Conservation (phyloP, 2,888 invertebrate species). For the Nysson spinosus region DNA sequence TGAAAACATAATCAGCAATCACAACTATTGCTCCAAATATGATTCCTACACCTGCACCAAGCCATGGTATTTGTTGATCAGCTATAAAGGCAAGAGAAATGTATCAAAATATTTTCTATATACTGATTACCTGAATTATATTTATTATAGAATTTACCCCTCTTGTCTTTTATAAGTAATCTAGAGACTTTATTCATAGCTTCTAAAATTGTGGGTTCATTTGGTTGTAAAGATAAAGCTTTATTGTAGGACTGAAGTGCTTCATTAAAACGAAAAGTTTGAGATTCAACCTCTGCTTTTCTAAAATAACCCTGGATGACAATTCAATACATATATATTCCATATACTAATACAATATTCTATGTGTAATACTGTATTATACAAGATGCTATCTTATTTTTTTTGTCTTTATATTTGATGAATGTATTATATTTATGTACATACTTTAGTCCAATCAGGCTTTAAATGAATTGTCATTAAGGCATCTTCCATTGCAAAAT, state of each 20-base stretch:
- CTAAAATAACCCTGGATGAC: constrained; percentile 83
- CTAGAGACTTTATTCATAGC: constrained; percentile 82
- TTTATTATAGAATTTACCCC: constrained; percentile 79
- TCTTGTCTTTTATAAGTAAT: constrained; percentile 81
- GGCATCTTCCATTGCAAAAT: constrained; percentile 88
- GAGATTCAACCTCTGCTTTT: constrained; percentile 85
- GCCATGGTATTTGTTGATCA: constrained; percentile 86
- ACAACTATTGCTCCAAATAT: constrained; percentile 84
- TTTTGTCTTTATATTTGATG: not conserved
- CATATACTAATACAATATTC: constrained; percentile 6
- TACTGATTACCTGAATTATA: not conserved
- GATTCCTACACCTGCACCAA: constrained; percentile 86
- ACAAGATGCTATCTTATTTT: too few species aligned
- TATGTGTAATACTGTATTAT: too few species aligned
- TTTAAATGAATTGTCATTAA: constrained; percentile 85
- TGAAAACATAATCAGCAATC: constrained; percentile 83
- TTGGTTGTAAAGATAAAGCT: constrained; percentile 83
- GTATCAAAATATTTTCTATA: constrained; percentile 4
- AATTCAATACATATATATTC: not conserved
- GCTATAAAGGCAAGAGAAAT: constrained; percentile 79
- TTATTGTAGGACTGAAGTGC: constrained; percentile 84
- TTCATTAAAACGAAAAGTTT: constrained; percentile 83
- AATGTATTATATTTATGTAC: not conserved
- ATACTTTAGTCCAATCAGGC: constrained; percentile 89
- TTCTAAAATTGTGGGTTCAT: constrained; percentile 82